Percentiles rank a stretch among this genome's conserved stretches.
phyloP scores from a whole-genome alignment of 2,113 vertebrate genomes.

The Chloropsis hardwickii region DNA sequence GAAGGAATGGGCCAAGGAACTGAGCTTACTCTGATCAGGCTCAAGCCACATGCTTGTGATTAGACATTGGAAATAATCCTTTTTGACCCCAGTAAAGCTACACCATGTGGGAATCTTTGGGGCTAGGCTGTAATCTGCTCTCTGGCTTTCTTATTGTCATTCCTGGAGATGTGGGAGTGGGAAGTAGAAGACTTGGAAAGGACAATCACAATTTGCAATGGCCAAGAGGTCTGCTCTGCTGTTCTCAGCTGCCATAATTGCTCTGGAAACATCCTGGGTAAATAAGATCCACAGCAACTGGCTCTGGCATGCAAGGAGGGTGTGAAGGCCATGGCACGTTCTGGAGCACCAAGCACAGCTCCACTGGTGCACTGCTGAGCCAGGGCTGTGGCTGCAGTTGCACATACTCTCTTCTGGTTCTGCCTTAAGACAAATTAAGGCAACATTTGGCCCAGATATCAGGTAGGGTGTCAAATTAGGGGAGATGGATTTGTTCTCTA shows the following conservation, averaged over 20 bases:
- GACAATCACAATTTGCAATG: neutral
- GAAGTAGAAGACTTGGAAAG: neutral
- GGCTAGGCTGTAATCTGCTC: neutral
- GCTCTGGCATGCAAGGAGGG: neutral
- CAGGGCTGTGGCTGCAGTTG: neutral
- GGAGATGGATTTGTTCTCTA: neutral
- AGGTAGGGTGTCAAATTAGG: neutral
- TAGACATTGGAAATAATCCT: neutral
- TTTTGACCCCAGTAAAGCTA: neutral
- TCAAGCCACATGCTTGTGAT: neutral
- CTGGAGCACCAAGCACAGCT: neutral
- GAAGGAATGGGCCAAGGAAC: neutral
- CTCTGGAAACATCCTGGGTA: neutral
- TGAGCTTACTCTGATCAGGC: neutral
- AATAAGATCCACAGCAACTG: neutral
- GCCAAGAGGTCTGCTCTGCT: neutral
- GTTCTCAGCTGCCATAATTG: neutral
- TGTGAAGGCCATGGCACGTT: rapidly evolving
- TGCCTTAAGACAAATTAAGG: neutral
- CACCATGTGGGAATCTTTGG: neutral
- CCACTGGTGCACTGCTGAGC: neutral
- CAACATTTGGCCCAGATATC: neutral
- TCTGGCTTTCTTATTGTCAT: neutral
- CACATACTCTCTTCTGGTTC: neutral
- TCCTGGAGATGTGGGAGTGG: neutral